phyloP scores from a whole-genome alignment of 1,140 invertebrate species.

The Bombus confusus region DNA sequence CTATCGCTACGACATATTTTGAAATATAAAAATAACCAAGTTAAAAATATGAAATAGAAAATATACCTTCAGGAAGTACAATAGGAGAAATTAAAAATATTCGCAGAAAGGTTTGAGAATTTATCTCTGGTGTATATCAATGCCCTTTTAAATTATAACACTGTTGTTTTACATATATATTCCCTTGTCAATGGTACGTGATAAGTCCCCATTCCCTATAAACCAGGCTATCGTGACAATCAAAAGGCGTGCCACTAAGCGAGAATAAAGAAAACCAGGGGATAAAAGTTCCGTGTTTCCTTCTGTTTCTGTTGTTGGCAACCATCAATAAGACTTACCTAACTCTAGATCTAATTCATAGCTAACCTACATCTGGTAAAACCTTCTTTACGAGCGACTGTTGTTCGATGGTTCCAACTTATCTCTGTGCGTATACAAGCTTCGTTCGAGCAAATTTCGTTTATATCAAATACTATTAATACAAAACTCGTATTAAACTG shows the following conservation, averaged over 20 bases:
- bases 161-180: not conserved
- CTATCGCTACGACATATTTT: not conserved
- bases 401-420: not conserved
- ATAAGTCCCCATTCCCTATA: not conserved
- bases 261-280: not conserved
- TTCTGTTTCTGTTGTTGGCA: slow-evolving; percentile 5
- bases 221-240: slow-evolving; percentile 4
- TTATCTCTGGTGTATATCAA: not conserved
- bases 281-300: slow-evolving; percentile 19
- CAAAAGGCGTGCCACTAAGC: not conserved
- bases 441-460: not conserved
- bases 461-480: not conserved
- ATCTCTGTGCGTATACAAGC: not conserved
- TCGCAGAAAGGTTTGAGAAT: not conserved
- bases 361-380: slow-evolving; percentile 19
- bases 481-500: not conserved
- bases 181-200: slow-evolving; percentile 4
- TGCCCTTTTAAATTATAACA: too few species aligned
- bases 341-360: slow-evolving; percentile 31
- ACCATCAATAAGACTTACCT: slow-evolving; percentile 35
- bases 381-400: not conserved
- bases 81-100: too few species aligned
- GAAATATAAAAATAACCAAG: not conserved
- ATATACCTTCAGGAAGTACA: not conserved
- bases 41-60: not conserved